Percentiles rank a stretch among this genome's conserved stretches.
Evolutionary conservation across 1,140 invertebrate species (phyloP).

Genomic region (Phymastichus coffea): DNA sequence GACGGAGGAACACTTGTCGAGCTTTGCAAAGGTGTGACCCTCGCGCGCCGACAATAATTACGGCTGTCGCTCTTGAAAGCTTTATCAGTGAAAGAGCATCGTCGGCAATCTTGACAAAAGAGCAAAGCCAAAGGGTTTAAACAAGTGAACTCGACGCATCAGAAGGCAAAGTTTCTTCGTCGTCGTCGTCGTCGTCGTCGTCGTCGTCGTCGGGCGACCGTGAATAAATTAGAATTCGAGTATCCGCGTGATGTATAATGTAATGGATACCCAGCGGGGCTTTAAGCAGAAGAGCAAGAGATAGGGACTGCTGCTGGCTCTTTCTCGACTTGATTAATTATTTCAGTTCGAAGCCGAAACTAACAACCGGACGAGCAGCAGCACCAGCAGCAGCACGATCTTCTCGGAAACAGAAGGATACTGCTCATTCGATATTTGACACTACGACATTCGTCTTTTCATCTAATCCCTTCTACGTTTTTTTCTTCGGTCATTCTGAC

Average conservation of each 20-base stretch:
- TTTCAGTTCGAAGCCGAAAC: conserved; percentile 45
- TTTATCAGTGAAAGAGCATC: conserved; percentile 35
- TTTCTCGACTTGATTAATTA: conserved; percentile 52
- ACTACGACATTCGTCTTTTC: conserved; percentile 20
- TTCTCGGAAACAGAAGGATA: conserved; percentile 39
- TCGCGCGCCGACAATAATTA: conserved; percentile 43
- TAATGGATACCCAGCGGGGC: conserved; percentile 50
- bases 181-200: no score
- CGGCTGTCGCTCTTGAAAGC: conserved; percentile 35
- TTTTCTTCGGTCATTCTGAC: not conserved
- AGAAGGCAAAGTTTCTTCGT: conserved; percentile 35
- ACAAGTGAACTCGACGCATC: conserved; percentile 11
- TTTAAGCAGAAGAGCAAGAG: conserved; percentile 6
- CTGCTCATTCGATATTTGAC: conserved; percentile 28
- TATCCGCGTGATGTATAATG: conserved; percentile 54
- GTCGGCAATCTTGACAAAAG: no score
- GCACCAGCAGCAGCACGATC: conserved; percentile 4
- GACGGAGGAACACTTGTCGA: not conserved
- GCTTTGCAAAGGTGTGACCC: conserved; percentile 26
- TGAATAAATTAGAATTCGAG: conserved; percentile 56
- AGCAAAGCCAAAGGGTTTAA: not conserved
- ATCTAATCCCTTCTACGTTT: conserved; percentile 12
- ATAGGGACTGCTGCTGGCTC: conserved; percentile 20
- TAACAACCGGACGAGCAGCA: conserved; percentile 37
- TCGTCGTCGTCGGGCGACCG: no score